These are phyloP conservation scores for Helleia helle DNA, from an alignment of 2,888 invertebrate genomes.

Conservation along the genomic window DNA sequence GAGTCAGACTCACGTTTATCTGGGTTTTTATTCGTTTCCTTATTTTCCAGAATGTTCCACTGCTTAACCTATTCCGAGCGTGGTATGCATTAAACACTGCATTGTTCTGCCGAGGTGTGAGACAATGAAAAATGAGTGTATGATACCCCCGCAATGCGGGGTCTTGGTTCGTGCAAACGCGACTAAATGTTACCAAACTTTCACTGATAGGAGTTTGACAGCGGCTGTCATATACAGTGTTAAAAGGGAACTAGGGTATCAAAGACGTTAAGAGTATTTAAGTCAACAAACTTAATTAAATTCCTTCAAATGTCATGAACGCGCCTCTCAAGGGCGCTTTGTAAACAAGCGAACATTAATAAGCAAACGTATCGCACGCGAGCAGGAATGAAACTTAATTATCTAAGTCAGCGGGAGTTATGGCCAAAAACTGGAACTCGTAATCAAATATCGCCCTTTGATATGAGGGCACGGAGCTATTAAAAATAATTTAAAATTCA, in stretches of 20 bases:
- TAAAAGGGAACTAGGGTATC: conserved; percentile 63
- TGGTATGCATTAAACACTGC: conserved; percentile 26
- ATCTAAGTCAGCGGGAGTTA: conserved; percentile 27
- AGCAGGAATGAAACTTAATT: conserved; percentile 59
- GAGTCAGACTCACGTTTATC: no score
- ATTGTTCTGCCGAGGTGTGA: conserved; percentile 30
- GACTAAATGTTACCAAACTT: conserved; percentile 59
- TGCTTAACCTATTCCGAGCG: not conserved
- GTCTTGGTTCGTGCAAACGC: conserved; percentile 43
- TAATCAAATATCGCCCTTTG: no score
- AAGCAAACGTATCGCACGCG: conserved; percentile 60
- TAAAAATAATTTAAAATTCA: conserved; percentile 72
- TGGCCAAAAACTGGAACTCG: no score
- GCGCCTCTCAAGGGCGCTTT: conserved; percentile 63
- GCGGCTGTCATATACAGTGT: conserved; percentile 55
- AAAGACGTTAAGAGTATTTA: conserved; percentile 73
- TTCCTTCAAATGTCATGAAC: conserved; percentile 62
- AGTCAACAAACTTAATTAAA: conserved; percentile 74
- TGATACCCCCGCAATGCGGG: conserved; percentile 68
- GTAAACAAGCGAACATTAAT: conserved; percentile 60
- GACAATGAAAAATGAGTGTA: conserved; percentile 71
- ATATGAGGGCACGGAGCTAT: conserved; percentile 37
- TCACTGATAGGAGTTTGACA: conserved; percentile 64
- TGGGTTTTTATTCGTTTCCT: no score
- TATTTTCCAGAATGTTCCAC: no score